Conservation (phyloP, 2,113 vertebrate species). For the Tenebrosternarchus preto region DNA sequence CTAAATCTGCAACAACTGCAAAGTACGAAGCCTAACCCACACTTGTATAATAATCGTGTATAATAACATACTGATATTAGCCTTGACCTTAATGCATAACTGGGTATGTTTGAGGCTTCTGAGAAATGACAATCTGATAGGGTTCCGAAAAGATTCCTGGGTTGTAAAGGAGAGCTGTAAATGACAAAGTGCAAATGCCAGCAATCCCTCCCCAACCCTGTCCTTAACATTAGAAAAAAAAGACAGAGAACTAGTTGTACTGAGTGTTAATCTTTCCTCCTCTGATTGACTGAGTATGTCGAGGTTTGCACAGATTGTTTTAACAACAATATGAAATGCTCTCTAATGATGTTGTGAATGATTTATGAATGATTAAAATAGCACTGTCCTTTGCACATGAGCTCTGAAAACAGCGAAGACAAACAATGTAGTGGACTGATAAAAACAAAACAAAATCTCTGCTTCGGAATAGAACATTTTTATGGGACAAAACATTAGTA, state of each 20-base stretch:
- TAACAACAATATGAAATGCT: constrained; percentile 20
- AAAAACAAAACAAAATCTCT: constrained; percentile 40
- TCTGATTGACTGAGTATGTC: not conserved
- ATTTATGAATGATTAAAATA: constrained; percentile 12
- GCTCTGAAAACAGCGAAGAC: not conserved
- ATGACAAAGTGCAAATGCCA: not conserved
- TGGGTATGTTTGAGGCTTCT: not conserved
- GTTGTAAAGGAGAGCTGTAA: too few species aligned
- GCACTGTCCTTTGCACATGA: not conserved
- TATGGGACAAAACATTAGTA: constrained; percentile 45
- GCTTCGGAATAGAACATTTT: constrained; percentile 41
- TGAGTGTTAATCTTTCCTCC: not conserved
- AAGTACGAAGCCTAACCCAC: not conserved
- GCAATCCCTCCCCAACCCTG: not conserved
- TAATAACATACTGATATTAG: not conserved
- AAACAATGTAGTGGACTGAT: constrained; percentile 11
- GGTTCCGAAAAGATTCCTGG: too few species aligned
- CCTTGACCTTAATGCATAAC: not conserved
- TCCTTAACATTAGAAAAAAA: not conserved
- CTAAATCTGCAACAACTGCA: not conserved
- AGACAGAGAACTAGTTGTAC: not conserved
- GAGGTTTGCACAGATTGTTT: not conserved
- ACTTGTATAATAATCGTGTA: not conserved
- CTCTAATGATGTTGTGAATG: not conserved
- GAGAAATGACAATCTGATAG: not conserved